phyloP scores from a whole-genome alignment of 2,797 vertebrate species.

The Amblyopsis hoosieri region DNA sequence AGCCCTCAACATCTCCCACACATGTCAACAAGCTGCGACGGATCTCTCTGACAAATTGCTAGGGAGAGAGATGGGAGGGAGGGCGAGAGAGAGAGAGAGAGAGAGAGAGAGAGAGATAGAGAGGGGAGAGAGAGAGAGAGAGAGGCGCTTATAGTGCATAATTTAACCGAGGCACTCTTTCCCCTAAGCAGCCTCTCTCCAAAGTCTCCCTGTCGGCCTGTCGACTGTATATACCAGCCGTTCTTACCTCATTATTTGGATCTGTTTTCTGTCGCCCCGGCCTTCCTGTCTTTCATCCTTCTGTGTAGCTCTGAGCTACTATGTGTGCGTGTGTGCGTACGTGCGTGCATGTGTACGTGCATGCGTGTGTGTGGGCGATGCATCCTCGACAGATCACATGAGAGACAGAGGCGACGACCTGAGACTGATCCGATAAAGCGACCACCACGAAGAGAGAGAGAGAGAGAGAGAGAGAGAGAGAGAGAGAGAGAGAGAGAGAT shows the following conservation, averaged over 20 bases:
- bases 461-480: conserved; percentile 48
- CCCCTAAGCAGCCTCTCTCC: conserved; percentile 6
- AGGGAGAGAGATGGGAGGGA: neutral
- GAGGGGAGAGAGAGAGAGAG: conserved; percentile 29
- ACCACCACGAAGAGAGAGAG: conserved; percentile 61
- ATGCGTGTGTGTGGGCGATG: conserved; percentile 46
- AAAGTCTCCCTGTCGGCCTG: conserved; percentile 1
- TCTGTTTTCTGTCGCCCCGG: neutral
- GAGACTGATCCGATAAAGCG: conserved; percentile 83
- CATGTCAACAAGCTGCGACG: conserved; percentile 71
- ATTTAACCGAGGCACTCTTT: conserved; percentile 26
- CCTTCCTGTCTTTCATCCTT: conserved; percentile 12
- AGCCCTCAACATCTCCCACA: conserved; percentile 68
- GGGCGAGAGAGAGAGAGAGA: conserved; percentile 6
- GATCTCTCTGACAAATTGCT: conserved; percentile 52
- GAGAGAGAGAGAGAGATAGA: conserved; percentile 17
- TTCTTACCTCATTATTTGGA: conserved; percentile 12
- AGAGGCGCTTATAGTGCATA: conserved; percentile 31
- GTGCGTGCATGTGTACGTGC: conserved; percentile 9
- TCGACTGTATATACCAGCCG: conserved; percentile 3
- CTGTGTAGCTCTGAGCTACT: conserved; percentile 17
- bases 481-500: conserved; percentile 44
- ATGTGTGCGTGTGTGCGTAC: neutral
- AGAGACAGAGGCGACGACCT: conserved; percentile 78
- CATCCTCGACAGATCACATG: conserved; percentile 77